Percentiles rank a stretch among this genome's conserved stretches.
These are phyloP conservation scores for Brachyhypopomus occidentalis DNA, from an alignment of 2,113 vertebrate genomes.

Conservation along the genomic window DNA sequence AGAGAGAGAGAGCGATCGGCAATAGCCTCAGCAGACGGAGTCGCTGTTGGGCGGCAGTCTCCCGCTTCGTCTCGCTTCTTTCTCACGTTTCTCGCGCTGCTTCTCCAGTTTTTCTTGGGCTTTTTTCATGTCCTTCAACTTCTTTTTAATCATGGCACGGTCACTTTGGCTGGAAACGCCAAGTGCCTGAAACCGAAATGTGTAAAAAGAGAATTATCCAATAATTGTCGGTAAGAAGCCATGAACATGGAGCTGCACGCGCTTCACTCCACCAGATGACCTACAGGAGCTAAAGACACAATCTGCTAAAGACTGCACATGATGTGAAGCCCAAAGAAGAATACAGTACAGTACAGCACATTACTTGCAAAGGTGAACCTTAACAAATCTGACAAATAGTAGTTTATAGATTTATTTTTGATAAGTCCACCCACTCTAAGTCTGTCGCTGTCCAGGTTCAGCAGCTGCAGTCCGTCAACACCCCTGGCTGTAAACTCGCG, in stretches of 20 bases:
- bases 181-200: slow-evolving; percentile 70
- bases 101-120: slow-evolving; percentile 89
- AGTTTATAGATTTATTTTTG: too few species aligned
- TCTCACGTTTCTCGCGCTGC: slow-evolving; percentile 84
- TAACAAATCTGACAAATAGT: too few species aligned
- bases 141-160: slow-evolving; percentile 85
- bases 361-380: too few species aligned
- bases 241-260: too few species aligned
- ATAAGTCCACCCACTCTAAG: slow-evolving; percentile 75
- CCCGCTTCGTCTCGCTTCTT: slow-evolving; percentile 77
- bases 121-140: slow-evolving; percentile 88
- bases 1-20: not conserved
- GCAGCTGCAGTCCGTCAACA: slow-evolving; percentile 81
- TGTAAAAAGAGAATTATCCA: not conserved
- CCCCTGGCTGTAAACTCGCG: slow-evolving; percentile 81
- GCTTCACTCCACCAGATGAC: too few species aligned
- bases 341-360: too few species aligned
- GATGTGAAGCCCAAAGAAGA: too few species aligned
- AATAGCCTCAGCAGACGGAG: slow-evolving; percentile 78
- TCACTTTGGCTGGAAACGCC: slow-evolving; percentile 85
- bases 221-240: too few species aligned
- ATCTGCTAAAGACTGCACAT: too few species aligned
- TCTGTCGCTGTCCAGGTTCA: slow-evolving; percentile 84
- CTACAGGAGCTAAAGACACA: too few species aligned
- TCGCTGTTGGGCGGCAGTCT: slow-evolving; percentile 76